Evolutionary conservation across 2,113 vertebrate species (phyloP).

Genomic region (Genyomyrus donnyi): DNA sequence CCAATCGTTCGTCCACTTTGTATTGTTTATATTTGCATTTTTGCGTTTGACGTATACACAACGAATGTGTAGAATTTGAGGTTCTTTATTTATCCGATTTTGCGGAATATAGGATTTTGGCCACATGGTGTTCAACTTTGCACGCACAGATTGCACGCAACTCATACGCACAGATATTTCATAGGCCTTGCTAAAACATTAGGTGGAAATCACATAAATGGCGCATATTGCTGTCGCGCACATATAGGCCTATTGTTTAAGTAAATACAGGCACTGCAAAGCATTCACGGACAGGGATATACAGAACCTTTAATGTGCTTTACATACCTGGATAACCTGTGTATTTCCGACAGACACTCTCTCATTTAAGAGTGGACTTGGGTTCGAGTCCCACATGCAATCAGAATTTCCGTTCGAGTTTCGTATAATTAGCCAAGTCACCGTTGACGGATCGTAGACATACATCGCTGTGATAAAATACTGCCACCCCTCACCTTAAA

Average conservation of each 20-base stretch:
- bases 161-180: background rate
- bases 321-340: background rate
- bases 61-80: background rate
- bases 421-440: background rate
- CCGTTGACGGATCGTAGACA: background rate
- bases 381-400: background rate
- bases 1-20: background rate
- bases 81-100: background rate
- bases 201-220: background rate
- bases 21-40: background rate
- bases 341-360: background rate
- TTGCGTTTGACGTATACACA: background rate
- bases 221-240: background rate
- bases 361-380: background rate
- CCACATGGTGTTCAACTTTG: background rate
- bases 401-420: background rate
- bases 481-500: background rate
- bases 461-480: background rate
- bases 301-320: background rate
- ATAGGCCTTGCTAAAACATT: background rate
- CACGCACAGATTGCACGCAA: too few relatives aligned
- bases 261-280: background rate
- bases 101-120: background rate
- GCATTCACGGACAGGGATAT: background rate
- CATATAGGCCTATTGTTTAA: background rate